Evolutionary conservation across 2,797 vertebrate species (phyloP).

Genomic region (Monodelphis domestica): DNA sequence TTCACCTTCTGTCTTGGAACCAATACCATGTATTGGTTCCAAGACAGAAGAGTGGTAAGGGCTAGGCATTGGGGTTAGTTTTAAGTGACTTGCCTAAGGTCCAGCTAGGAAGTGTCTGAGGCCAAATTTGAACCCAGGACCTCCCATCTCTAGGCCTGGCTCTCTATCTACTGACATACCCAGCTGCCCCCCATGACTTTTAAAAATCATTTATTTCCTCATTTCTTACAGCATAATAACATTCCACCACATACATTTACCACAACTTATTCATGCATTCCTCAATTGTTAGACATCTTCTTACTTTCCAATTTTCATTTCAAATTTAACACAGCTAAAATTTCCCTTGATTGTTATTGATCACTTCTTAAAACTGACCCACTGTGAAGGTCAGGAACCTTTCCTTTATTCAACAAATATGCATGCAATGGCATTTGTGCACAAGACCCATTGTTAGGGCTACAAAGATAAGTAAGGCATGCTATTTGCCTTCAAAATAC

Average conservation of each 20-base stretch:
- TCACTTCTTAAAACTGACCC: background rate
- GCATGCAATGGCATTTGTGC: background rate
- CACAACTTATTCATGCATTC: background rate
- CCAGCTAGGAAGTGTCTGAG: too few relatives aligned
- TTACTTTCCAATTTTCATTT: background rate
- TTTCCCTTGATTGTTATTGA: background rate
- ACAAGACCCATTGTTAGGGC: background rate
- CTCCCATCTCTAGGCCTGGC: too few relatives aligned
- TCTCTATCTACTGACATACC: too few relatives aligned
- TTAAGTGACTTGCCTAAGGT: too few relatives aligned
- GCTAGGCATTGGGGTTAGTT: too few relatives aligned
- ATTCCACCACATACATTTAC: background rate
- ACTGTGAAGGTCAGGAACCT: background rate
- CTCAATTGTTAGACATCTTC: background rate
- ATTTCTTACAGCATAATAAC: background rate
- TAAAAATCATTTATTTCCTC: background rate
- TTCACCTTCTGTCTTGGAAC: too few relatives aligned
- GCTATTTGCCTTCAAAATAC: background rate
- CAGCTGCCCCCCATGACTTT: background rate
- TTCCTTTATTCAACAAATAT: background rate
- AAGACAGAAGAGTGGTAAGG: too few relatives aligned
- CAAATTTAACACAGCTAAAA: background rate
- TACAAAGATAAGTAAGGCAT: background rate
- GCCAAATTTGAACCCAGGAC: too few relatives aligned
- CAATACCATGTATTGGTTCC: too few relatives aligned